Evolutionary conservation across 2,113 vertebrate species (phyloP).

Genomic region (Ictalurus punctatus): DNA sequence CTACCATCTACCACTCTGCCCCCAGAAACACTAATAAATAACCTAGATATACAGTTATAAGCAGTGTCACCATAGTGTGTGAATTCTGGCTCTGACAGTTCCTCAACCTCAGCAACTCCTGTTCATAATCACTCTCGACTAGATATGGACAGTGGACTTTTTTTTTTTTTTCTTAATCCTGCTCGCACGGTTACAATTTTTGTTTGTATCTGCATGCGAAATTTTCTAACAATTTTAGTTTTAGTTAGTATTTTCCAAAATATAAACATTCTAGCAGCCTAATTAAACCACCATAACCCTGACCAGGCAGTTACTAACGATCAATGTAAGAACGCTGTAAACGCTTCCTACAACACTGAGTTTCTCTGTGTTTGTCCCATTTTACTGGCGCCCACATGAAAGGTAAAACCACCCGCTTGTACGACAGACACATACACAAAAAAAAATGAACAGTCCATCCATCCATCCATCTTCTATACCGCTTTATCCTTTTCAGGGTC

Average conservation of each 20-base stretch:
- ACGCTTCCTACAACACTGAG: neutral
- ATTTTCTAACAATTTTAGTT: neutral
- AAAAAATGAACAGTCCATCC: too few relatives aligned
- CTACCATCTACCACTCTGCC: too few relatives aligned
- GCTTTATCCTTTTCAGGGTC: too few relatives aligned
- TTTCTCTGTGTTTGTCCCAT: neutral
- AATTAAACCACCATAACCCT: neutral
- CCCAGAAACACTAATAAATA: too few relatives aligned
- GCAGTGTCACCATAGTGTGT: neutral
- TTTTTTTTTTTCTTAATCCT: neutral
- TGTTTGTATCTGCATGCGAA: neutral
- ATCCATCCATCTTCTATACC: too few relatives aligned
- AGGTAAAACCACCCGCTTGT: neutral
- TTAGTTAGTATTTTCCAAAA: neutral
- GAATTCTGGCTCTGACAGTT: neutral
- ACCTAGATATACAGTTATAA: neutral
- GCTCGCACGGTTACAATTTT: neutral
- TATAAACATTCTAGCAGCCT: neutral
- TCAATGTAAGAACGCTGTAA: neutral
- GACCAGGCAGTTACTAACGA: neutral
- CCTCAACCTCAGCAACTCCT: neutral
- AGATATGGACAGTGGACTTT: neutral
- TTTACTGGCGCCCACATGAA: neutral
- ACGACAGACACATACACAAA: neutral
- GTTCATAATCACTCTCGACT: neutral